Percentiles rank a stretch among this genome's conserved stretches.
Conservation (phyloP, 2,113 vertebrate species). For the Poecilia latipinna region DNA sequence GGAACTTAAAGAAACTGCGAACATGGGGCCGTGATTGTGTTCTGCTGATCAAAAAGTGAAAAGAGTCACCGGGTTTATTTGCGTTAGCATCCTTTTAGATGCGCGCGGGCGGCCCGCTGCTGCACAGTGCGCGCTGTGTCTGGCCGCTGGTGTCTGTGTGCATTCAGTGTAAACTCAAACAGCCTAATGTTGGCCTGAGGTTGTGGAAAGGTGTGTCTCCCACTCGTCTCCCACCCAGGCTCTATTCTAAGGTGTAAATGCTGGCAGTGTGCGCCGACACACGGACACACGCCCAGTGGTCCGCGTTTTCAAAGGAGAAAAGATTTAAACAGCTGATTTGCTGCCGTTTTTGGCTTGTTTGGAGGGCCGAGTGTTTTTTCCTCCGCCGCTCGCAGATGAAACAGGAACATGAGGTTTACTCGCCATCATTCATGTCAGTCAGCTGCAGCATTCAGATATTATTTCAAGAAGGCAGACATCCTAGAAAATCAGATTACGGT, state of each 20-base stretch:
- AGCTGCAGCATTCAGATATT: conserved; percentile 20
- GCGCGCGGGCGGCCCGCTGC: background rate
- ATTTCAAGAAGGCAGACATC: conserved; percentile 10
- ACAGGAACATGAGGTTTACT: conserved; percentile 45
- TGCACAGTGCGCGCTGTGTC: conserved; percentile 9
- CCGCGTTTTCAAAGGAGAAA: conserved; percentile 45
- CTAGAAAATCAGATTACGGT: conserved; percentile 9
- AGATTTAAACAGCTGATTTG: conserved; percentile 42
- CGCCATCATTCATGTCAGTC: conserved; percentile 51
- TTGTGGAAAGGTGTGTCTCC: conserved; percentile 53
- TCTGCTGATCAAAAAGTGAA: background rate
- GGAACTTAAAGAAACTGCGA: background rate
- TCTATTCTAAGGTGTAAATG: conserved; percentile 60
- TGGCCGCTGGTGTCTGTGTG: conserved; percentile 7
- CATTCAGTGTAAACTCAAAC: conserved; percentile 54
- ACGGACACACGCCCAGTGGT: conserved; percentile 28
- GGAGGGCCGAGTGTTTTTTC: conserved; percentile 33
- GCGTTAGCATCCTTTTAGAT: conserved; percentile 8
- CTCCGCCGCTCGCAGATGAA: conserved; percentile 31
- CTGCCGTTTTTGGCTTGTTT: conserved; percentile 51
- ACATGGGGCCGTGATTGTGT: background rate
- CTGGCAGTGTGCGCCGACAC: conserved; percentile 48
- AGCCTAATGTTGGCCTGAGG: conserved; percentile 61
- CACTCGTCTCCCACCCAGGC: conserved; percentile 29
- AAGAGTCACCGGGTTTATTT: conserved; percentile 5